Evolutionary conservation across 2,888 invertebrate species (phyloP).

Genomic region (Graphium colonna): DNA sequence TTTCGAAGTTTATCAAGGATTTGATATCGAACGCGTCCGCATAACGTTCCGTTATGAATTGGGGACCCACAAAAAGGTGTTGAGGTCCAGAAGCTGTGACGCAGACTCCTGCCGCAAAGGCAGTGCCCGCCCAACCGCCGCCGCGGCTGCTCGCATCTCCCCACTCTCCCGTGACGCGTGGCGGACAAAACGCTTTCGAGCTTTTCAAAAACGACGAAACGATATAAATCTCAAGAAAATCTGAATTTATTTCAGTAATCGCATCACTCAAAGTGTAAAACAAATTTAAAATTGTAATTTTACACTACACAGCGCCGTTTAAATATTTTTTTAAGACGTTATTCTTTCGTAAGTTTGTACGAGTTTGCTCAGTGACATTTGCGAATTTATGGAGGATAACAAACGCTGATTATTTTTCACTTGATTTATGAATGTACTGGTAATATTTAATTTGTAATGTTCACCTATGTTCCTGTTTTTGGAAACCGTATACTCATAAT

Average conservation of each 20-base stretch:
- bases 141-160: slow-evolving; percentile 46
- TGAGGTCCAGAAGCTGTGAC: slow-evolving; percentile 68
- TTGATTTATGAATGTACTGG: not conserved
- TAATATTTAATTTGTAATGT: not conserved
- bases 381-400: slow-evolving; percentile 7
- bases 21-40: slow-evolving; percentile 49
- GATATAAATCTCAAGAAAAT: not conserved
- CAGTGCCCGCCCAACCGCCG: slow-evolving; percentile 61
- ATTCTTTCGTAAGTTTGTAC: slow-evolving; percentile 14
- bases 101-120: slow-evolving; percentile 73
- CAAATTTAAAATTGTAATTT: not conserved
- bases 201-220: slow-evolving; percentile 14
- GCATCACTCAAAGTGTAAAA: not conserved
- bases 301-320: not conserved
- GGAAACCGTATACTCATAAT: slow-evolving; percentile 6
- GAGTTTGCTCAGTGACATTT: slow-evolving; percentile 16
- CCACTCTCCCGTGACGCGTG: slow-evolving; percentile 31
- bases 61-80: slow-evolving; percentile 73
- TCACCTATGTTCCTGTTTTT: slow-evolving; percentile 20
- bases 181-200: slow-evolving; percentile 25
- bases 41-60: slow-evolving; percentile 70
- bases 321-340: slow-evolving; percentile 5
- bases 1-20: slow-evolving; percentile 23
- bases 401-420: not conserved
- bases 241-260: not conserved